Percentiles rank a stretch among this genome's conserved stretches.
These are phyloP conservation scores for Malacoraja senta DNA, from an alignment of 2,797 vertebrate species.

Conservation along the genomic window DNA sequence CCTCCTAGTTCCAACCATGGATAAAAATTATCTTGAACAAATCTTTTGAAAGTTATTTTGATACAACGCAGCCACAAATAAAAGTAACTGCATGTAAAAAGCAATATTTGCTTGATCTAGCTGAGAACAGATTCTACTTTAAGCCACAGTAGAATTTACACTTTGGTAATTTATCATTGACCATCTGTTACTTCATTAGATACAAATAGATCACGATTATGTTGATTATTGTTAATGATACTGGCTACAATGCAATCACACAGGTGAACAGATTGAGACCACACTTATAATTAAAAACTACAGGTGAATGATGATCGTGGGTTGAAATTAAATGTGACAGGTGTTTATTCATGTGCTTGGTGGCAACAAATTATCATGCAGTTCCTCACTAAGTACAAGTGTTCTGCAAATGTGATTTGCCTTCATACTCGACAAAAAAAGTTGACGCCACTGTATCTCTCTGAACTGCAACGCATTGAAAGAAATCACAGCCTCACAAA, in stretches of 20 bases:
- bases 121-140: not conserved
- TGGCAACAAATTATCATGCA: not conserved
- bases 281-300: not conserved
- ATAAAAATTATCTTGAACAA: not conserved
- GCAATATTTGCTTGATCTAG: not conserved
- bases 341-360: not conserved
- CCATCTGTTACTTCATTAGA: not conserved
- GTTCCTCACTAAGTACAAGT: not conserved
- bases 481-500: not conserved
- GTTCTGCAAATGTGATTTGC: too few relatives aligned
- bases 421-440: not conserved
- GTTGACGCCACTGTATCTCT: not conserved
- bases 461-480: not conserved
- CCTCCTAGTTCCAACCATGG: not conserved
- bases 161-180: not conserved
- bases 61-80: not conserved
- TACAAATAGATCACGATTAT: not conserved
- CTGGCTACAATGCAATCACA: not conserved
- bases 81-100: not conserved
- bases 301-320: not conserved
- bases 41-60: not conserved
- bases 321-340: not conserved
- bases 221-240: not conserved
- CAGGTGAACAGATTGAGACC: not conserved
- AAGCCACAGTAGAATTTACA: not conserved